phyloP scores from a whole-genome alignment of 2,888 invertebrate species.

The Glaucopsyche alexis region DNA sequence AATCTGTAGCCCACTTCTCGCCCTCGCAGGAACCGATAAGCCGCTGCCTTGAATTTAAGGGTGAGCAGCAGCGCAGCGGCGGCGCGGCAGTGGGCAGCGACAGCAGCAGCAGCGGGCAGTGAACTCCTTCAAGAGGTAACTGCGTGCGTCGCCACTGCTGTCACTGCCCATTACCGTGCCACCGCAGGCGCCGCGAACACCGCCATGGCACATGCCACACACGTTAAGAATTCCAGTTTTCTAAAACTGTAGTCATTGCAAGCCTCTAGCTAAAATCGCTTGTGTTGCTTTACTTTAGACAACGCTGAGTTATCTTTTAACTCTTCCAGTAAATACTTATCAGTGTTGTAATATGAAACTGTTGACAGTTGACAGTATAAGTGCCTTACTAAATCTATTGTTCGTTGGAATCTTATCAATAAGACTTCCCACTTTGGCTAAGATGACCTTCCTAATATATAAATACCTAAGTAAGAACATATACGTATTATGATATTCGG shows the following conservation, averaged over 20 bases:
- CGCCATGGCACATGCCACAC: too few relatives aligned
- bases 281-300: not conserved
- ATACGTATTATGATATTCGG: not conserved
- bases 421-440: not conserved
- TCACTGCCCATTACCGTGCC: too few relatives aligned
- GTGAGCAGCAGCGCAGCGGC: too few relatives aligned
- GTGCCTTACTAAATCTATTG: not conserved
- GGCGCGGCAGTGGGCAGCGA: too few relatives aligned
- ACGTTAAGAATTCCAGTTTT: too few relatives aligned
- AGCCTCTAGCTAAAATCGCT: not conserved
- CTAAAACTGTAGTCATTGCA: not conserved
- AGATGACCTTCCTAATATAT: not conserved
- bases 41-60: not conserved
- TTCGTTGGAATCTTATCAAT: conserved; percentile 7
- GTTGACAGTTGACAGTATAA: conserved; percentile 15
- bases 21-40: too few relatives aligned
- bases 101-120: too few relatives aligned
- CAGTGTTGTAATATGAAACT: conserved; percentile 2
- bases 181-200: too few relatives aligned
- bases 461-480: too few relatives aligned
- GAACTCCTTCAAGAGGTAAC: too few relatives aligned
- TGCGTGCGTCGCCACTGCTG: too few relatives aligned
- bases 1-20: not conserved
- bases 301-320: conserved; percentile 20
- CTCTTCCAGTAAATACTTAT: conserved; percentile 20